Evolutionary conservation across 2,888 invertebrate species (phyloP), one percentile per base, ranked within the genome.

Genomic region (Abrostola tripartita): DNA sequence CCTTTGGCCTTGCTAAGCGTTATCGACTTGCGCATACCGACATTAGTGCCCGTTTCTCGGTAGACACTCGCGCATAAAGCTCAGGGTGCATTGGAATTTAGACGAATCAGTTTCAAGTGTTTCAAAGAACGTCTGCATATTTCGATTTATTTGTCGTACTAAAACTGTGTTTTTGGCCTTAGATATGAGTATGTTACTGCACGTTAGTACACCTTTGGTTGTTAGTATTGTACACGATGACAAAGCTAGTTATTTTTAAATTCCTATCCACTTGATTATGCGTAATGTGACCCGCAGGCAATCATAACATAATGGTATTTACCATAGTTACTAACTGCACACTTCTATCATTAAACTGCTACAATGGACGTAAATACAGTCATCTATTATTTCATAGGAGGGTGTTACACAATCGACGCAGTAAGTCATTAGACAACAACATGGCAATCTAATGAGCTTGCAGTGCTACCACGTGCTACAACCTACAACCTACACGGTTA

Each of bases 21-120:
- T 85, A 86, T 87, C 84, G 80, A 71, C 68, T 80, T 76, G 79
- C 84, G 82, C 84, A 85, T 83, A 79, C 83, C 83, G 71, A 83
- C 78, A 78, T 66, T 67, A 72, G 71, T 76, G 73, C 66, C 64
- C 62, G 68, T 70, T 77, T 69, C 75, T 77, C 55, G 59, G 61
- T 68, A 79, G 61, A 52, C 64, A 71, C 66, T 62, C n/a, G 50
- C 57, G 37, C 61, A 71, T 75, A 70, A 78, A 76, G 61, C 61
- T 58, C 65, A 9, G 60, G 54, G 52, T 71, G 68, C 76, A 75
- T 71, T 52, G 78, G 76, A 75, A 78, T 78, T 75, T 75, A 56
- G 58, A 59, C 53, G 75, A 69, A 74, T 72, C 74, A 8, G 50
- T 63, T 74, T 65, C 70, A 74, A 69, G 35, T 42, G 71, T 49